Evolutionary conservation across 2,797 vertebrate genomes (phyloP).

Genomic region (Pseudotriccus pelzelni): DNA sequence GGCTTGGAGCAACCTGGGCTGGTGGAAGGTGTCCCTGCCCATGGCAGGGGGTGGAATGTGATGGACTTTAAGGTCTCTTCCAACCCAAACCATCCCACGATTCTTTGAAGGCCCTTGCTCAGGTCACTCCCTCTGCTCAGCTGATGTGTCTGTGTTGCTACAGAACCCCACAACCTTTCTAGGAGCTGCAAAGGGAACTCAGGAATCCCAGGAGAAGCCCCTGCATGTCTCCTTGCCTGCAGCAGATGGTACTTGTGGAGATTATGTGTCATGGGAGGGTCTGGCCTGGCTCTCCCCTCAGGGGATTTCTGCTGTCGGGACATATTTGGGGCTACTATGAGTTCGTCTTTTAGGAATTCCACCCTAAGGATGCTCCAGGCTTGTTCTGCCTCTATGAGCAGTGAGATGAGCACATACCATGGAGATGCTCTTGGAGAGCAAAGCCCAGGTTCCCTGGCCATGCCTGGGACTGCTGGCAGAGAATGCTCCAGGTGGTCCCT

Average conservation of each 20-base stretch:
- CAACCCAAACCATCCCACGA: background rate
- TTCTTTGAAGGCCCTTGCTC: background rate
- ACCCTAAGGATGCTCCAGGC: background rate
- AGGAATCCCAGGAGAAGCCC: fast-evolving
- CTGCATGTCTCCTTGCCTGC: background rate
- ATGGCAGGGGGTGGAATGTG: background rate
- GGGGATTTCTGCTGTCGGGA: background rate
- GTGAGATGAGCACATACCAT: background rate
- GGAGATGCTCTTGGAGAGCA: background rate
- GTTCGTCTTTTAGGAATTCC: background rate
- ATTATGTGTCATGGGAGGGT: background rate
- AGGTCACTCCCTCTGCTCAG: background rate
- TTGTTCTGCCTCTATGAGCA: background rate
- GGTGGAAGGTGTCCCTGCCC: background rate
- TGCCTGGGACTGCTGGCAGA: background rate
- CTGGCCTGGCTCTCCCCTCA: background rate
- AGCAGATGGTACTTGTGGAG: background rate
- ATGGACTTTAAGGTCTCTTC: background rate
- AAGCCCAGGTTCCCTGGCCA: background rate
- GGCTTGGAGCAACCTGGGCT: fast-evolving
- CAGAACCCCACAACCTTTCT: background rate
- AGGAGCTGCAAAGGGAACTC: background rate
- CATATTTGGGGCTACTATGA: background rate
- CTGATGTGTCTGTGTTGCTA: background rate
- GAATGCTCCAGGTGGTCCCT: background rate